A percentile compares a stretch with the other conserved stretches of the same genome.
phyloP scores from a whole-genome alignment of 2,888 invertebrate genomes.

The Teleiodes luculella region DNA sequence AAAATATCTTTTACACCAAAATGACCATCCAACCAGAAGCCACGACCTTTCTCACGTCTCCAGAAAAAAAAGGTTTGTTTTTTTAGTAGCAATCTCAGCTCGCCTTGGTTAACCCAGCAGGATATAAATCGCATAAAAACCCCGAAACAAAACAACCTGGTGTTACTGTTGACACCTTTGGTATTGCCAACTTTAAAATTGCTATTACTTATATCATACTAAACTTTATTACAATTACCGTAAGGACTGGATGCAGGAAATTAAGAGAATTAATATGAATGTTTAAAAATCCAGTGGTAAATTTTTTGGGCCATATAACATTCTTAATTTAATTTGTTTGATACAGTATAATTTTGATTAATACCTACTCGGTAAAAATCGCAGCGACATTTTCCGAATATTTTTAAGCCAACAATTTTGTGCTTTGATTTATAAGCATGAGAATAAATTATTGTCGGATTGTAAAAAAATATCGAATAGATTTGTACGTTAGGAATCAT shows the following conservation, averaged over 20 bases:
- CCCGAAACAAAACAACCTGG: slow-evolving; percentile 42
- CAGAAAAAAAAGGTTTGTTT: slow-evolving; percentile 8
- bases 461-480: slow-evolving; percentile 7
- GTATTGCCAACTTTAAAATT: slow-evolving; percentile 2
- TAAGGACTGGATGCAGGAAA: slow-evolving; percentile 8
- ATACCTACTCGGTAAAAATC: slow-evolving; percentile 39
- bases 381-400: slow-evolving; percentile 49
- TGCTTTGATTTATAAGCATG: neutral
- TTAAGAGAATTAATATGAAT: neutral
- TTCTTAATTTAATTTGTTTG: slow-evolving; percentile 59
- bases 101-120: slow-evolving; percentile 37
- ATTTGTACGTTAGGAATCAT: too few species aligned
- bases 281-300: slow-evolving; percentile 38
- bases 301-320: slow-evolving; percentile 35
- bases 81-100: slow-evolving; percentile 12
- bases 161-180: slow-evolving; percentile 30
- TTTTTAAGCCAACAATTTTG: neutral
- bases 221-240: slow-evolving; percentile 18
- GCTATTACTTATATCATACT: neutral
- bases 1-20: too few species aligned
- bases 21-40: too few species aligned
- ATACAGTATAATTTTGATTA: slow-evolving; percentile 51
- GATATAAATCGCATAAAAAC: slow-evolving; percentile 52
- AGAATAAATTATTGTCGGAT: neutral
- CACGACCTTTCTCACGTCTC: neutral